Evolutionary conservation across 1,140 invertebrate genomes (phyloP), one percentile per base, ranked within the genome.

Genomic region (Drosophila bocqueti): DNA sequence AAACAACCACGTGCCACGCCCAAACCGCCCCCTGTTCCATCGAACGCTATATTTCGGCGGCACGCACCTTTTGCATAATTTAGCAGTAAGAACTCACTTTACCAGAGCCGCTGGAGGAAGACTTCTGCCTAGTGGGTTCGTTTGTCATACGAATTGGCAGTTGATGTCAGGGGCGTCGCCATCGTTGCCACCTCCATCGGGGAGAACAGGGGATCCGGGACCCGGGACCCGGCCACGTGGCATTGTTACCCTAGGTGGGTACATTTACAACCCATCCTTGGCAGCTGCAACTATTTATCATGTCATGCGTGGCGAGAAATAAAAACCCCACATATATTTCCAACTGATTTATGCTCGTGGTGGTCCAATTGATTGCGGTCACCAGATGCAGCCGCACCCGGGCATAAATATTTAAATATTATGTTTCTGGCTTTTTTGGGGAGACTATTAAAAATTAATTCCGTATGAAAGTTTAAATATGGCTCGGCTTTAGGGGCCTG

Each of bases 291-390:
- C 67, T 49, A 87, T 86, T 86, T 79, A 76, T 86, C 83, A 86
- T 86, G 83, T 62, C 66, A 52, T 36, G 64, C 61, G 45, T 21
- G 54, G 16, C 42, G 9, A 31, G 34, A 54, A 57, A 57, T 65
- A 60, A 50, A 45, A 16, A 15, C n/a, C 18, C 38, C 40, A 49
- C 34, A 73, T 76, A 79, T 67, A 63, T 73, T 79, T 68, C 21
- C 58, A 54, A 42, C 54, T 87, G 83, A 86, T 86, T 86, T 87
- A 86, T 87, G 75, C 52, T 26, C 42, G 60, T 72, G 69, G 76
- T 50, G 45, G 38, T 50, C 16, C 52, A 86, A 85, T 79, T 79
- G 65, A 84, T 85, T 75, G 82, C 72, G 63, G 66, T 46, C 54
- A 59, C 60, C 63, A 78, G 76, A 77, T 72, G 50, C 58, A 72